phyloP scores from a whole-genome alignment of 1,140 invertebrate genomes.

The Laupala kohalensis region DNA sequence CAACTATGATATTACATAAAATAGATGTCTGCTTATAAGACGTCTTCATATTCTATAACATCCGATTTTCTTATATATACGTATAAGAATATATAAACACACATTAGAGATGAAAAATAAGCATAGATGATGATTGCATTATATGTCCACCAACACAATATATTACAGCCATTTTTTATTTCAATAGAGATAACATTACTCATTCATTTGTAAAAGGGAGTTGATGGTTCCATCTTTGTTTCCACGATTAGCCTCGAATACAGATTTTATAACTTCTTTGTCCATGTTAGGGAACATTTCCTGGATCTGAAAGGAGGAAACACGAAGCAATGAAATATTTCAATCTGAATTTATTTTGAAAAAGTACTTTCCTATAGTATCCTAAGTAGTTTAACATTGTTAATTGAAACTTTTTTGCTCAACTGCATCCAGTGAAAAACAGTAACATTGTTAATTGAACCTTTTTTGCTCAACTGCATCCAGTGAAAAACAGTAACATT shows the following conservation, averaged over 20 bases:
- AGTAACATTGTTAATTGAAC: too few relatives aligned
- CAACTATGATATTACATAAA: background rate
- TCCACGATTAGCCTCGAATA: constrained; percentile 76
- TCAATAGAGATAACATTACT: constrained; percentile 30
- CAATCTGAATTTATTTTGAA: background rate
- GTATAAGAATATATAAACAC: background rate
- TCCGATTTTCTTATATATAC: background rate
- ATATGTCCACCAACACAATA: background rate
- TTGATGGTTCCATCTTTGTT: constrained; percentile 87
- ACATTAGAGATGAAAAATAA: background rate
- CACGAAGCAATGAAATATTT: background rate
- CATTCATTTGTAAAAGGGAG: constrained; percentile 74
- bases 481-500: too few relatives aligned
- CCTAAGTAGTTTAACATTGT: too few relatives aligned
- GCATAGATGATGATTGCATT: background rate
- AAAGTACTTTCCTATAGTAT: background rate
- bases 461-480: too few relatives aligned
- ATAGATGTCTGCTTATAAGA: background rate
- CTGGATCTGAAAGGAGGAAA: constrained; percentile 45
- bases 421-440: too few relatives aligned
- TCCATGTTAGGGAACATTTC: constrained; percentile 96
- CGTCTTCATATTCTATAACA: background rate
- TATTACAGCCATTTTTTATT: background rate
- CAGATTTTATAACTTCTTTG: constrained; percentile 78
- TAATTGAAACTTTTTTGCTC: too few relatives aligned